Base-by-base conservation (phyloP, 2,113 vertebrate species). In the Tachysurus vachellii region DNA sequence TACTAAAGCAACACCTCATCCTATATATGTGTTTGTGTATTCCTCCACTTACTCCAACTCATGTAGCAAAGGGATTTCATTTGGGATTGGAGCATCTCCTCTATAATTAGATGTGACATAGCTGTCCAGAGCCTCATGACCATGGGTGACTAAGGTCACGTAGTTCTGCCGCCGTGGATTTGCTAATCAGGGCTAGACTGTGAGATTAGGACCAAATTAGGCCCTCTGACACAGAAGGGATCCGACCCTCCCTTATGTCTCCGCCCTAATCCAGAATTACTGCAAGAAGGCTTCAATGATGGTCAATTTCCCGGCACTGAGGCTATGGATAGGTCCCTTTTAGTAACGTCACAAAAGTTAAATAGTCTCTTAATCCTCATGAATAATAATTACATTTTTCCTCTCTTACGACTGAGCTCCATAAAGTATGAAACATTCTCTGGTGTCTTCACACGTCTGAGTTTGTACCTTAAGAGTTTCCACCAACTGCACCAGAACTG, bases 161-260 rank as follows among this genome's bases (percentile, higher is more conserved):
- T 28, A 12, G 36, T 62, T 59, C 68, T 64, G 75, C 59, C 26
- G 68, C 71, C 42, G 2, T 42, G 71, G 86, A 85, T 87, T 88
- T 84, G 57, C 80, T 91, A 88, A 93, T 91, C 91, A 81, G 70
- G 64, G 56, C 16, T 76, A 61, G 85, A 82, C 84, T 80, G 47
- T 79, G 66, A 83, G 89, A 92, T 91, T 92, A 92, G 84, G 81
- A 14, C 44, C 44, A 83, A 87, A 91, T 91, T 88, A 88, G 53
- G 42, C 53, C 70, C 81, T 88, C 42, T 47, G 64, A 61, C 80
- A 82, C 87, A 68, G 75, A 88, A 56, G 61, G 75, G 66, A 68
- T 86, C 59, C 31, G n/a, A 57, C 77, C 70, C 31, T 42, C 56
- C n/a, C 76, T 64, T 10, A 13, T 71, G 42, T 61, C 64, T 61